Conservation (phyloP, 2,888 invertebrate species). For the Gonocerus acuteangulatus region DNA sequence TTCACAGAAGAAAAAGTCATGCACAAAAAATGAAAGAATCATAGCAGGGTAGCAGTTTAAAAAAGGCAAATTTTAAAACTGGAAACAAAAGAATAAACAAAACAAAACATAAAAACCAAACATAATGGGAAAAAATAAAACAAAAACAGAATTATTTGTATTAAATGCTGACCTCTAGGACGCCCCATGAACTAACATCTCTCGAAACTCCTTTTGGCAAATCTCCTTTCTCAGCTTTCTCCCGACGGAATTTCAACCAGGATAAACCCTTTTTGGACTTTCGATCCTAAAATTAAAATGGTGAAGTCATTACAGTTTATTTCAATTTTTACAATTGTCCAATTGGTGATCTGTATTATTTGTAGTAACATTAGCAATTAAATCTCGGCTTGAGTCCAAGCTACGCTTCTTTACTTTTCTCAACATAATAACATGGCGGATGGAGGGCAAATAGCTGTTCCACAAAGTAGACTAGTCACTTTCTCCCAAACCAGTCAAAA, state of each 20-base stretch:
- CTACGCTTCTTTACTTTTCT: too few species aligned
- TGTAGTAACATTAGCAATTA: too few species aligned
- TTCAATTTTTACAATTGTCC: neutral
- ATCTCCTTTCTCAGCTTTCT: slow-evolving; percentile 45
- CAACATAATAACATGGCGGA: too few species aligned
- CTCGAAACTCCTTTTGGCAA: slow-evolving; percentile 44
- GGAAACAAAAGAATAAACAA: neutral
- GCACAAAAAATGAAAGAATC: neutral
- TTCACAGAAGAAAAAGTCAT: neutral
- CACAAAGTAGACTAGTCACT: too few species aligned
- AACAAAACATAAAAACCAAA: neutral
- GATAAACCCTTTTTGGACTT: slow-evolving; percentile 54
- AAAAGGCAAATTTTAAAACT: neutral
- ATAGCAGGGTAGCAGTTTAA: neutral
- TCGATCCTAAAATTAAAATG: slow-evolving; percentile 43
- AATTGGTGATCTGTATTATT: too few species aligned
- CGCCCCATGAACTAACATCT: slow-evolving; percentile 67
- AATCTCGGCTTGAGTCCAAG: too few species aligned
- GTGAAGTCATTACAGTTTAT: neutral
- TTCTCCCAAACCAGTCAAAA: too few species aligned
- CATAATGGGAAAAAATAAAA: neutral
- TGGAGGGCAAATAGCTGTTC: too few species aligned
- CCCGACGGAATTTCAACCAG: slow-evolving; percentile 58
- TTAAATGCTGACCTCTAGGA: slow-evolving; percentile 61
- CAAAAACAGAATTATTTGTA: slow-evolving; percentile 1